Conservation (phyloP, 2,888 invertebrate genomes). For the Gnatocerus cornutus region DNA sequence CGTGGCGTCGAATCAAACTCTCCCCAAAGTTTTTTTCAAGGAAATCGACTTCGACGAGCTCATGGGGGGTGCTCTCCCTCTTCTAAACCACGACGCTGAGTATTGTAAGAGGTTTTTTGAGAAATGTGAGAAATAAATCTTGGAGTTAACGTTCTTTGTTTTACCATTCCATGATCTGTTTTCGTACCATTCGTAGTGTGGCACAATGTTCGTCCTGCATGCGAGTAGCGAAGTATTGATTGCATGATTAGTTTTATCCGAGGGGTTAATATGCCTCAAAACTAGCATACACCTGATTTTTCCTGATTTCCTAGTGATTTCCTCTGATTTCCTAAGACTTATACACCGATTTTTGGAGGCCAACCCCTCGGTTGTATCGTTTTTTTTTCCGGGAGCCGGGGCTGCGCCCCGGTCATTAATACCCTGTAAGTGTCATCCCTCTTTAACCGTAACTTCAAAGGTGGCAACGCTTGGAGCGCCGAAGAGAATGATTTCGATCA, state of each 20-base stretch:
- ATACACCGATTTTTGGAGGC: no score
- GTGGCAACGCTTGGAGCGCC: constrained; percentile 94
- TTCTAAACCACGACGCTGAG: constrained; percentile 72
- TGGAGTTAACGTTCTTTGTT: not conserved
- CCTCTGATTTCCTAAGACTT: no score
- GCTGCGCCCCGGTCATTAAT: no score
- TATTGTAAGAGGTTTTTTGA: constrained; percentile 76
- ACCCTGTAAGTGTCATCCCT: constrained; percentile 26
- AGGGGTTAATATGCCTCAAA: not conserved
- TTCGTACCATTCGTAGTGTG: constrained; percentile 50
- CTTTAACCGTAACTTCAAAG: constrained; percentile 70
- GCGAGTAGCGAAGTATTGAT: constrained; percentile 38
- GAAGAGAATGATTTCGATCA: constrained; percentile 94
- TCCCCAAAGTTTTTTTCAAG: constrained; percentile 69
- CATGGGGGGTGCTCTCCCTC: constrained; percentile 73
- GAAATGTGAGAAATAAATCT: constrained; percentile 69
- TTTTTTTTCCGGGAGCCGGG: no score
- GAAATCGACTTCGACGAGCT: constrained; percentile 77
- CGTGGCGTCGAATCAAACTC: constrained; percentile 75
- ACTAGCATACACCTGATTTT: no score
- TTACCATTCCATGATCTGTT: constrained; percentile 41
- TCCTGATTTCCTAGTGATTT: no score
- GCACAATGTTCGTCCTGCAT: constrained; percentile 46
- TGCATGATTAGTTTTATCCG: constrained; percentile 12
- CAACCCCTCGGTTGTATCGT: no score